A percentile compares a stretch with the other conserved stretches of the same genome.
Evolutionary conservation across 2,113 vertebrate genomes (phyloP).

Genomic region (Psilopogon haemacephalus): DNA sequence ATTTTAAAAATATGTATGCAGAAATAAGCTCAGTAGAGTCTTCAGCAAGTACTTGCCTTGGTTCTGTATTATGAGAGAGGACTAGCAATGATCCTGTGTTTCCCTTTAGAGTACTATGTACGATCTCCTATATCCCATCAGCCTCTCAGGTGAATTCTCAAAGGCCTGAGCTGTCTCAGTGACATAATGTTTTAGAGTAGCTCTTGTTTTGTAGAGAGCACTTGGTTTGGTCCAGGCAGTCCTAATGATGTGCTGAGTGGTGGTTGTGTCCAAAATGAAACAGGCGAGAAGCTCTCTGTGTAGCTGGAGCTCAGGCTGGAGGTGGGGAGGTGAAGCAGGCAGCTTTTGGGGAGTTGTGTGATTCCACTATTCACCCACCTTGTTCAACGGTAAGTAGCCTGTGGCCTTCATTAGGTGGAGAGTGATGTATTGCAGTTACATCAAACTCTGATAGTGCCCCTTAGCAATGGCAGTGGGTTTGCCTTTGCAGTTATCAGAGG

Average conservation of each 20-base stretch:
- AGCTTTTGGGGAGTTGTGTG: neutral
- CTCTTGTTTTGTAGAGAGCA: neutral
- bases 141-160: neutral
- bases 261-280: neutral
- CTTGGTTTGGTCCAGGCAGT: constrained; percentile 6
- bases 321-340: neutral
- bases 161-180: neutral
- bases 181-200: neutral
- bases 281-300: neutral
- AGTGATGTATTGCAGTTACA: neutral
- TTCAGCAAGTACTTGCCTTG: neutral
- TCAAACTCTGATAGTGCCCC: neutral
- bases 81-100: neutral
- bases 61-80: neutral
- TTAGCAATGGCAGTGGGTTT: neutral
- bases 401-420: neutral
- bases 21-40: neutral
- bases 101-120: neutral
- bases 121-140: neutral
- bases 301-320: neutral
- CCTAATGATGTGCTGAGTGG: constrained; percentile 10
- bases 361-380: neutral
- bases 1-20: neutral
- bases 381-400: neutral
- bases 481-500: neutral